Percentiles rank a stretch among this genome's conserved stretches.
phyloP scores from a whole-genome alignment of 2,888 invertebrate species.

The Candidula unifasciata region DNA sequence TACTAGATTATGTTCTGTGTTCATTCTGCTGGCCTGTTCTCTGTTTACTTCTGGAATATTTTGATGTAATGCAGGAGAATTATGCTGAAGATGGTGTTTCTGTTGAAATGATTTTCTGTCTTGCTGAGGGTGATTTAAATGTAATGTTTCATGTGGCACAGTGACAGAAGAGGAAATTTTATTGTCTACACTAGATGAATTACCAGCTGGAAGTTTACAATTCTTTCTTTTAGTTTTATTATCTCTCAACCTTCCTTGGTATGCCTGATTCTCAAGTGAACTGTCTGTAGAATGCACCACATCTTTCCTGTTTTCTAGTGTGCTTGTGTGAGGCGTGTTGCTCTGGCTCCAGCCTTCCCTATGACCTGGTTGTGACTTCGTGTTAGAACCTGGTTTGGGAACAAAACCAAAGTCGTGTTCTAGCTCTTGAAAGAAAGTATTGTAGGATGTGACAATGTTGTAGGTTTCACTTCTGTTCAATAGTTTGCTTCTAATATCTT shows the following conservation, averaged over 20 bases:
- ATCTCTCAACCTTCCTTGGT: not conserved
- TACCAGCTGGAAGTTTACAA: not conserved
- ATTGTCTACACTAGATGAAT: constrained; percentile 5
- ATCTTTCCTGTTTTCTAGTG: constrained; percentile 57
- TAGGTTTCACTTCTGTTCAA: constrained; percentile 56
- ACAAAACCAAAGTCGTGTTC: constrained; percentile 57
- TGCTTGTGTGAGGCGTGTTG: constrained; percentile 39
- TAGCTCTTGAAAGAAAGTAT: constrained; percentile 62
- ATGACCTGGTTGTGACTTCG: not conserved
- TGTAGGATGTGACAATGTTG: constrained; percentile 58
- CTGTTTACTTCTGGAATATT: not conserved
- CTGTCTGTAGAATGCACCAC: constrained; percentile 67
- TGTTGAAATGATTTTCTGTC: not conserved
- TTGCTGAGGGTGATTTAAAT: constrained; percentile 4
- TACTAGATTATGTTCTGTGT: constrained; percentile 28
- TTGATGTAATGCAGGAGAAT: not conserved
- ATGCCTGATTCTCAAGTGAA: constrained; percentile 61
- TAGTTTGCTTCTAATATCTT: constrained; percentile 56
- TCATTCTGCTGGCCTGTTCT: not conserved
- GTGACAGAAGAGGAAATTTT: not conserved
- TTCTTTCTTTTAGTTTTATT: not conserved
- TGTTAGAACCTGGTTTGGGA: not conserved
- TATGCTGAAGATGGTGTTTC: not conserved
- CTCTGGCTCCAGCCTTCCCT: constrained; percentile 1
- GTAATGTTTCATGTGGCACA: not conserved